Base-by-base conservation (phyloP, 2,888 invertebrate species). In the Protophormia terraenovae region DNA sequence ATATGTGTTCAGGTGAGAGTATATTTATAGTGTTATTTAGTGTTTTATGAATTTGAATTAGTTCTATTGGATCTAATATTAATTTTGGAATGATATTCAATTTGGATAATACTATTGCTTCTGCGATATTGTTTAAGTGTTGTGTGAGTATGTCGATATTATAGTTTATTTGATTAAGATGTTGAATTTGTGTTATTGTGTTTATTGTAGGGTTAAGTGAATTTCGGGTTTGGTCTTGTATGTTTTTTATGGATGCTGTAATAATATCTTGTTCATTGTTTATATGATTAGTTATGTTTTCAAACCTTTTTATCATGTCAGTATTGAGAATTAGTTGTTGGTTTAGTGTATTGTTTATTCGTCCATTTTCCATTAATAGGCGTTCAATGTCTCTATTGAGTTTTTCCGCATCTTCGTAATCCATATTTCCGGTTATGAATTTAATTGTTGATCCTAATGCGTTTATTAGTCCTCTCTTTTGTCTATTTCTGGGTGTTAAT, bases 281-380 rank as follows among this genome's bases (percentile, higher is more conserved):
- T 29, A 86, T 87, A 27, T 85, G 82, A 12, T 79, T 77, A 8
- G 87, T 86, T 41, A 86, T 79, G 55, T 86, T 82, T 66, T 85
- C 53, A 29, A 86, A 84, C 24, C 83, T 55, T n/a, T 83, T 29
- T 4, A 86, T 58, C 78, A 86, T 86, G 38, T 71, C 55, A 12
- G 72, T 84, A 27, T 86, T 83, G 7, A 86, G 38, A 2, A 55
- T 67, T 14, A 55, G 16, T 58, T 86, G 76, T 55, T 41, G 60
- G 14, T 62, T 76, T 32, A 73, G 41, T 80, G 80, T 62, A 16
- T 35, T 62, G 35, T 76, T 62, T 19, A 84, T 67, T 14, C 16
- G 41, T 71, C 62, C 53, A 53, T 79, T 71, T 67, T 66, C 22
- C 14, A 53, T 58, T 41, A 58, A 35, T 73, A 73, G 47, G 3